Conservation (phyloP, 2,888 invertebrate genomes). For the Sinotaia quadrata region DNA sequence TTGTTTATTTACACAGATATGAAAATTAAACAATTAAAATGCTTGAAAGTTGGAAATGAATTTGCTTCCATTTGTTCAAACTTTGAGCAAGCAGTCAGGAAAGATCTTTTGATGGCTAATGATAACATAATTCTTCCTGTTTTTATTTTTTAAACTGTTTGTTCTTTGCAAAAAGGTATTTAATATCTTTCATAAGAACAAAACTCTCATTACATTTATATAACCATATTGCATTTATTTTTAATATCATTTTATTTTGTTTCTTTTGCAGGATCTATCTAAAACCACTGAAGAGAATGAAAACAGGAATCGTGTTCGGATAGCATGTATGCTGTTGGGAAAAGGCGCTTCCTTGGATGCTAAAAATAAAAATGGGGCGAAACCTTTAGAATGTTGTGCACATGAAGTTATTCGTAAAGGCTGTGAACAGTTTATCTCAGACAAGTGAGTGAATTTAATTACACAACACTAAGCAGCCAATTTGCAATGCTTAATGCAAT, state of each 20-base stretch:
- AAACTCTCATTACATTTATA: too few species aligned
- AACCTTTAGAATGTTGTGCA: constrained; percentile 17
- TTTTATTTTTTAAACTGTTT: neutral
- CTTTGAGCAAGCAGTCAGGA: too few species aligned
- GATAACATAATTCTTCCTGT: neutral
- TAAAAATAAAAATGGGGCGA: constrained; percentile 17
- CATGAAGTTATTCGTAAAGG: constrained; percentile 10
- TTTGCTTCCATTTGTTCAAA: too few species aligned
- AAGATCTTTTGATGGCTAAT: too few species aligned
- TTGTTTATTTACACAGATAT: too few species aligned
- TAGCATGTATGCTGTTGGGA: constrained; percentile 19
- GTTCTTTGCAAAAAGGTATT: neutral
- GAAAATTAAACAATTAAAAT: too few species aligned
- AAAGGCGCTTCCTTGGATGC: constrained; percentile 18
- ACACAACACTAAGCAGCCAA: too few species aligned
- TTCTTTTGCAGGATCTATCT: constrained; percentile 5
- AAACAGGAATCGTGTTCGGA: constrained; percentile 15
- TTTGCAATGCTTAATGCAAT: too few species aligned
- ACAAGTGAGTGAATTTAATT: too few species aligned
- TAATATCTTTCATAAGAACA: neutral
- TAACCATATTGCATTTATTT: too few species aligned
- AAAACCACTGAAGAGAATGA: constrained; percentile 6
- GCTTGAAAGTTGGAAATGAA: too few species aligned
- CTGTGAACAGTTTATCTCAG: constrained; percentile 13
- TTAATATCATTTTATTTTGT: neutral